These are phyloP conservation scores for Brachyrhaphis roseni DNA, from an alignment of 2,797 vertebrate species.

Conservation along the genomic window DNA sequence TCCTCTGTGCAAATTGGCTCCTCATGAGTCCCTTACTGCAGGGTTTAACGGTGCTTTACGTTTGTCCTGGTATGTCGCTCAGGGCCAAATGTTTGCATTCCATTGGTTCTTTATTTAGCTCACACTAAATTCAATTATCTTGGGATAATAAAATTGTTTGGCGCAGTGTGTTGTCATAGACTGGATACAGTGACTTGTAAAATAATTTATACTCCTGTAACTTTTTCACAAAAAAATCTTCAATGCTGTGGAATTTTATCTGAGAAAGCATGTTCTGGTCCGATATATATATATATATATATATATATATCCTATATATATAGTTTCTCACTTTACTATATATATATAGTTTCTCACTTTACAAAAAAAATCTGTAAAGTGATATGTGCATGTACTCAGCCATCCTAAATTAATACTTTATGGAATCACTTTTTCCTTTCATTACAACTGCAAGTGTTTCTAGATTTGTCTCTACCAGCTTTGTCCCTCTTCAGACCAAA, in stretches of 20 bases:
- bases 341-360: neutral
- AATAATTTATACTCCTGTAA: neutral
- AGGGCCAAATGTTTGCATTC: slow-evolving; percentile 55
- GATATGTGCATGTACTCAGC: neutral
- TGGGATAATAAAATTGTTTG: slow-evolving; percentile 36
- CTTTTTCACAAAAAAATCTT: neutral
- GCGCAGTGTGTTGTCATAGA: neutral
- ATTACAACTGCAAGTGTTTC: neutral
- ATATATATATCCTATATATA: no score
- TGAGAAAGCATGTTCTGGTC: no score
- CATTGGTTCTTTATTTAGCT: slow-evolving; percentile 60
- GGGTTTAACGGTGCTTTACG: slow-evolving; percentile 65
- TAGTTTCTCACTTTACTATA: neutral
- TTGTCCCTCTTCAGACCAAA: neutral
- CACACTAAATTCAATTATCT: slow-evolving; percentile 52
- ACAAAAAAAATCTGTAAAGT: neutral
- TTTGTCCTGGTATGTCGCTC: slow-evolving; percentile 38
- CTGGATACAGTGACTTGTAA: neutral
- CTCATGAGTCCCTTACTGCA: slow-evolving; percentile 45
- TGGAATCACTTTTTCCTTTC: neutral
- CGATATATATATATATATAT: no score
- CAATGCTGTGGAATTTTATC: neutral
- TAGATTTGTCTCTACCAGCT: neutral
- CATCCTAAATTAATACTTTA: neutral
- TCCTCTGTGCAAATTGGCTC: slow-evolving; percentile 53